A percentile compares a stretch with the other conserved stretches of the same genome.
Conservation (phyloP, 2,888 invertebrate species). For the Oasisia sp. region DNA sequence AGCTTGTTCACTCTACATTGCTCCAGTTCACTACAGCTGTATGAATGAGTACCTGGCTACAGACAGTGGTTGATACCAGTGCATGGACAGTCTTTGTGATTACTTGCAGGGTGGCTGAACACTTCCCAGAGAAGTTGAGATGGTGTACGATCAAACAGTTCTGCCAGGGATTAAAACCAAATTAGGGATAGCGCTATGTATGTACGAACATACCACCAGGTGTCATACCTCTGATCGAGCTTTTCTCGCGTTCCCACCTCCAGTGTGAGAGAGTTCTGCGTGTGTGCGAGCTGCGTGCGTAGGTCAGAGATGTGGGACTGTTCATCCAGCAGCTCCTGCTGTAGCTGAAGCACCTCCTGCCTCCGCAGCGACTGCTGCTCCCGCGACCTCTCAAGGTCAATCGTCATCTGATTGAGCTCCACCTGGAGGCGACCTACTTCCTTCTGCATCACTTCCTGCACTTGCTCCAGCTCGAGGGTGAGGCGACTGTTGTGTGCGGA, state of each 20-base stretch:
- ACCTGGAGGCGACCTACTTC: conserved; percentile 48
- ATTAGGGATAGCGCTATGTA: too few species aligned
- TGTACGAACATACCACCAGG: background rate
- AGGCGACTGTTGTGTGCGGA: conserved; percentile 50
- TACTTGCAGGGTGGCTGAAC: too few species aligned
- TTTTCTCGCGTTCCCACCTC: conserved; percentile 43
- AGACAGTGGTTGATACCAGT: too few species aligned
- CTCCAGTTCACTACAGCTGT: too few species aligned
- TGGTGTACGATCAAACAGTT: too few species aligned
- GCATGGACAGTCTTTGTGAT: too few species aligned
- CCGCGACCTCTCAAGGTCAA: conserved; percentile 52
- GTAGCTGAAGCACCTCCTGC: conserved; percentile 44
- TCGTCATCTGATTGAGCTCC: conserved; percentile 51
- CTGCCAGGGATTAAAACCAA: too few species aligned
- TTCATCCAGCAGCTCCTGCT: conserved; percentile 45
- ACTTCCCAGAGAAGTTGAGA: too few species aligned
- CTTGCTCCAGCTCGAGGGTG: conserved; percentile 51
- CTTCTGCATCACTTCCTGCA: conserved; percentile 52
- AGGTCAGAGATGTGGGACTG: background rate
- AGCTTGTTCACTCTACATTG: too few species aligned
- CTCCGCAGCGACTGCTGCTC: conserved; percentile 41
- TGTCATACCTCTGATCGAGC: conserved; percentile 26
- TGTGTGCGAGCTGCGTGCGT: conserved; percentile 45
- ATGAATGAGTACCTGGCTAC: too few species aligned
- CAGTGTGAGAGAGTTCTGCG: conserved; percentile 49